Percentiles rank a stretch among this genome's conserved stretches.
These are phyloP conservation scores for Tenodera sinensis DNA, from an alignment of 2,888 invertebrate species.

Conservation along the genomic window DNA sequence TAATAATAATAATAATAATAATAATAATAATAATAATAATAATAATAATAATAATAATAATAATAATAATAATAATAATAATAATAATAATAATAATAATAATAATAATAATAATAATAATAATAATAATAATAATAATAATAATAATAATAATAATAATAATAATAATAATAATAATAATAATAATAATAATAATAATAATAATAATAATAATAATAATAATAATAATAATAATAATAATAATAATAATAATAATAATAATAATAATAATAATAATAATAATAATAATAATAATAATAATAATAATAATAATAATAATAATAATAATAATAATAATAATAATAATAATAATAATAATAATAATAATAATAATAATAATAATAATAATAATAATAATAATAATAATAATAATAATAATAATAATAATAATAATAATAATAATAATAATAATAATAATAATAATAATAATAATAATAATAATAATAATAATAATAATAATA, in stretches of 20 bases:
- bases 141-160: not conserved
- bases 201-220: not conserved
- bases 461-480: not conserved
- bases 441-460: too few species aligned
- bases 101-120: not conserved
- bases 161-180: not conserved
- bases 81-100: not conserved
- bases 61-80: not conserved
- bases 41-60: not conserved
- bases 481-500: not conserved
- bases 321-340: not conserved
- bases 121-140: not conserved
- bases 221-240: not conserved
- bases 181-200: not conserved
- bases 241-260: not conserved
- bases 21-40: not conserved
- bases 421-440: too few species aligned
- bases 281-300: not conserved
- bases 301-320: not conserved
- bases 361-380: too few species aligned
- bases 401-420: too few species aligned
- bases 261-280: not conserved
- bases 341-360: too few species aligned
- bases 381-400: too few species aligned
- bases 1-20: not conserved